Percentiles rank a stretch among this genome's conserved stretches.
Evolutionary conservation across 2,113 vertebrate species (phyloP).

Genomic region (Trogon melanurus): DNA sequence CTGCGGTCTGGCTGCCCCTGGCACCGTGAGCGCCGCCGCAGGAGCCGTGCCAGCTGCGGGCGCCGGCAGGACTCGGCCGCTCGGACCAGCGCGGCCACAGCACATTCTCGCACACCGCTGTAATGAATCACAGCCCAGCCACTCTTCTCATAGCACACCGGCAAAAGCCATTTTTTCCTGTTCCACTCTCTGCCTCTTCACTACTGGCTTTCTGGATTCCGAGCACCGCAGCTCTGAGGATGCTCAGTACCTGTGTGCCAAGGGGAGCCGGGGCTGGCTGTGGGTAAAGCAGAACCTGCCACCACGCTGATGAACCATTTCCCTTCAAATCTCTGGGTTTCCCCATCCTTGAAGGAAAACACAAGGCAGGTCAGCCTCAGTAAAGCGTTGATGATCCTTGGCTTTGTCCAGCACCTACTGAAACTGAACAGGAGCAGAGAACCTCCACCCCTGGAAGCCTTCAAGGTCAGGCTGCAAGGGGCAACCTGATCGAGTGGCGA

Average conservation of each 20-base stretch:
- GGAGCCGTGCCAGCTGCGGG: background rate
- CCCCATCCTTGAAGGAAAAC: background rate
- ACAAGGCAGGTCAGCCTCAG: background rate
- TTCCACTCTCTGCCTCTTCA: background rate
- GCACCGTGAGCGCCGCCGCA: background rate
- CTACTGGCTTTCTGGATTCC: background rate
- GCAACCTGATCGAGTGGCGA: background rate
- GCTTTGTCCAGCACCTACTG: background rate
- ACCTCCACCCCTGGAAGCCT: background rate
- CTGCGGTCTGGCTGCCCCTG: background rate
- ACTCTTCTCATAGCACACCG: background rate
- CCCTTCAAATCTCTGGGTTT: background rate
- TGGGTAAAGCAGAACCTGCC: background rate
- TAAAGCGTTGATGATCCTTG: background rate
- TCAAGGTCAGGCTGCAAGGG: accelerated
- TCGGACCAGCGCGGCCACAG: background rate
- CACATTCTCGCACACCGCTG: background rate
- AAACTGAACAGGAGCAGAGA: background rate
- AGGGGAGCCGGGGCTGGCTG: background rate
- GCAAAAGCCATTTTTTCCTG: background rate
- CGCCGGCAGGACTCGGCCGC: background rate
- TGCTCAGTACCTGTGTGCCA: background rate
- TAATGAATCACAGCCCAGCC: background rate
- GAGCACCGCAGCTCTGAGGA: background rate
- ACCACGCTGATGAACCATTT: background rate